phyloP scores from a whole-genome alignment of 2,888 invertebrate genomes.

The Yponomeuta plumbellus region DNA sequence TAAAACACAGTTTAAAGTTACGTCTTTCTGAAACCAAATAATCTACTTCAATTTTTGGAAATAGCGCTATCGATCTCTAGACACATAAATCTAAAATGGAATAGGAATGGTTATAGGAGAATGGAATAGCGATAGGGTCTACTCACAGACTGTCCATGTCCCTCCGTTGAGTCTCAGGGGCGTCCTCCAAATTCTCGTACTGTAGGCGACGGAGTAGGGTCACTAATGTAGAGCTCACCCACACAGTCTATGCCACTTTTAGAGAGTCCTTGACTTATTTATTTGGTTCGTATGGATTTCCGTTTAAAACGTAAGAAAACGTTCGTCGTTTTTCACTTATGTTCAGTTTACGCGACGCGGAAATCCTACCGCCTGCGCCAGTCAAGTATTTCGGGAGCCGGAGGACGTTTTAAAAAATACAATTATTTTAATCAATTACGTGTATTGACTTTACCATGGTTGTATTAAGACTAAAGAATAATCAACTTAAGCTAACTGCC shows the following conservation, averaged over 20 bases:
- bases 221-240: neutral
- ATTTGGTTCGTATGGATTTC: neutral
- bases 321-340: neutral
- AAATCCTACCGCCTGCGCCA: slow-evolving; percentile 7
- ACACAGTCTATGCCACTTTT: neutral
- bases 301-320: neutral
- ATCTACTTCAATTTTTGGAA: too few species aligned
- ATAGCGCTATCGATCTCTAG: too few species aligned
- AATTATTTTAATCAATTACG: too few species aligned
- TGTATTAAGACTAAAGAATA: too few species aligned
- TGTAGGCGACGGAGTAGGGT: neutral
- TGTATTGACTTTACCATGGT: too few species aligned
- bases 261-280: neutral
- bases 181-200: neutral
- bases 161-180: neutral
- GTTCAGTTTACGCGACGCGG: neutral
- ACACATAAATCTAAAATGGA: too few species aligned
- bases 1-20: neutral
- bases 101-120: too few species aligned
- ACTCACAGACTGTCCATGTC: neutral
- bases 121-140: too few species aligned
- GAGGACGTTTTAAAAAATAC: too few species aligned
- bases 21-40: too few species aligned
- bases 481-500: too few species aligned
- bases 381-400: too few species aligned